Percentiles rank a stretch among this genome's conserved stretches.
These are phyloP conservation scores for Hypselothyrea guttata DNA, from an alignment of 2,888 invertebrate species.

Conservation along the genomic window DNA sequence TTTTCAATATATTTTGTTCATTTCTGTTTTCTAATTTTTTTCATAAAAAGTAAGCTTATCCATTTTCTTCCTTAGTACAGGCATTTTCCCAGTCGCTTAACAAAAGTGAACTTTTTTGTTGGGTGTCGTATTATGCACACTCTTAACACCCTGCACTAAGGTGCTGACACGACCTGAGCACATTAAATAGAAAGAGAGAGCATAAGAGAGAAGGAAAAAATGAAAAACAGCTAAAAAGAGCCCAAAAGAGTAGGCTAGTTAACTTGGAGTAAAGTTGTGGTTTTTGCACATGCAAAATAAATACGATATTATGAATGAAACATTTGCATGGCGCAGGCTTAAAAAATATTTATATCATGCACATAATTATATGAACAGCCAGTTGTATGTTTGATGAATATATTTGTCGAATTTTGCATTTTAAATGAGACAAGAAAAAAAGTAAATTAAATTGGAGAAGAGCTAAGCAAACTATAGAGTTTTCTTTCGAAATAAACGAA, in stretches of 20 bases:
- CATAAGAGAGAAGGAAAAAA: neutral
- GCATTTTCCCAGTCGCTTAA: conserved; percentile 21
- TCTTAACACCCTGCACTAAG: conserved; percentile 37
- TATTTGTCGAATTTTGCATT: neutral
- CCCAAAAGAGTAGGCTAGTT: conserved; percentile 49
- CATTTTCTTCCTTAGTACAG: neutral
- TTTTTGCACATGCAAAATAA: conserved; percentile 13
- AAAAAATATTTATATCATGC: conserved; percentile 23
- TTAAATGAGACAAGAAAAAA: neutral
- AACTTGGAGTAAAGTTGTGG: conserved; percentile 51
- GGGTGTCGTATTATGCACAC: conserved; percentile 33
- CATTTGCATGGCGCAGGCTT: conserved; percentile 48
- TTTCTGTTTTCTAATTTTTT: no score
- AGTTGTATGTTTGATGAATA: conserved; percentile 19
- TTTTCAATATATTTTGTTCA: no score
- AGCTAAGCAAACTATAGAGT: no score
- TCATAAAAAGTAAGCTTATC: neutral
- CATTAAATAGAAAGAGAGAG: conserved; percentile 61
- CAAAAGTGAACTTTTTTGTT: neutral
- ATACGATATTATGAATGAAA: conserved; percentile 36
- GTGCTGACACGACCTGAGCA: conserved; percentile 57
- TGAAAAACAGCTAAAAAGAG: neutral
- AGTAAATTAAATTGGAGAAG: no score
- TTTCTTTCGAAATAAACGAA: no score
- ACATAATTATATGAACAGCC: conserved; percentile 44